phyloP scores from a whole-genome alignment of 2,888 invertebrate species.

The Phyllotreta striolata region DNA sequence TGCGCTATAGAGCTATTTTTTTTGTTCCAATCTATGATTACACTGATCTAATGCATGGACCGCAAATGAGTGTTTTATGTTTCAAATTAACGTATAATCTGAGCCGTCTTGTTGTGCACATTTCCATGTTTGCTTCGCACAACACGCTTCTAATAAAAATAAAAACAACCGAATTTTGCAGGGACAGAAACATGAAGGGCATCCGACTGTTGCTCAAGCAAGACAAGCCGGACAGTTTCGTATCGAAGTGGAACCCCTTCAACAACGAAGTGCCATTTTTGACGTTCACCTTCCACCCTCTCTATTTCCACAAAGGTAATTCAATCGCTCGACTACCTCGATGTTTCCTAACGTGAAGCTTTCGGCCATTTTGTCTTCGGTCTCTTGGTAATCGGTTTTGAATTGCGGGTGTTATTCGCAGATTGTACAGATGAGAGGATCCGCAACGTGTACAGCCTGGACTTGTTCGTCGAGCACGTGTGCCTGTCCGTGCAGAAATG shows the following conservation, averaged over 20 bases:
- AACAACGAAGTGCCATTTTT: slow-evolving; percentile 79
- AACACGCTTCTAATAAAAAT: slow-evolving; percentile 5
- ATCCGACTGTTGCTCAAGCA: slow-evolving; percentile 82
- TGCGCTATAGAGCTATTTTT: slow-evolving; percentile 8
- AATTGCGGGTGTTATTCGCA: no score
- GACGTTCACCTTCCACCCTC: slow-evolving; percentile 83
- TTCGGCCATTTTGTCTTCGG: no score
- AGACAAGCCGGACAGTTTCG: slow-evolving; percentile 71
- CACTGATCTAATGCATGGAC: slow-evolving; percentile 3
- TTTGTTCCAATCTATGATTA: slow-evolving; percentile 6
- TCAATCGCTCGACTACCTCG: background rate
- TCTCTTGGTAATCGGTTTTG: no score
- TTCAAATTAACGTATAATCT: no score
- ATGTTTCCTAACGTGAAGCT: no score
- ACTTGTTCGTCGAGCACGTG: slow-evolving; percentile 67
- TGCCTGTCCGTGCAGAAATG: slow-evolving; percentile 65
- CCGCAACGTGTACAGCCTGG: slow-evolving; percentile 66
- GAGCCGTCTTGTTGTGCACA: slow-evolving; percentile 8
- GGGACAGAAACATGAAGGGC: slow-evolving; percentile 77
- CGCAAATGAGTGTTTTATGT: slow-evolving; percentile 1
- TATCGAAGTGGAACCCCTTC: slow-evolving; percentile 87
- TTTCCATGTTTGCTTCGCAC: background rate
- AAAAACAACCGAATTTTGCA: slow-evolving; percentile 56
- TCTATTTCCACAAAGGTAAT: slow-evolving; percentile 75
- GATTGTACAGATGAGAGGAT: slow-evolving; percentile 54